These are phyloP conservation scores for Pluvianellus socialis DNA, from an alignment of 2,113 vertebrate species.

Conservation along the genomic window DNA sequence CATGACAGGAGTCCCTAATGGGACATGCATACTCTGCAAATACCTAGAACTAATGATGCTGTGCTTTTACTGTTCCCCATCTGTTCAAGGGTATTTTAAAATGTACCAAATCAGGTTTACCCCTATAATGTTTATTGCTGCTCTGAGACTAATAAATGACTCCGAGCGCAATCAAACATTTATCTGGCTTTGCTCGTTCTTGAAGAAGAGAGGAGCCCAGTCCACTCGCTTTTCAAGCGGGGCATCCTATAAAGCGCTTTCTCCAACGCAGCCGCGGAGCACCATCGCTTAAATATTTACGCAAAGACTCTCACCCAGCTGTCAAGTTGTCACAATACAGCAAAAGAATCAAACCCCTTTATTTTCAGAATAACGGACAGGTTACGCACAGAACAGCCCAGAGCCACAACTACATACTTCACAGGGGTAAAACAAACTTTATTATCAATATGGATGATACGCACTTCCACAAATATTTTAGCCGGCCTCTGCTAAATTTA, in stretches of 20 bases:
- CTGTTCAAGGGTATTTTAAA: neutral
- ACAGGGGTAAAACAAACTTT: neutral
- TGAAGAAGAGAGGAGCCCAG: neutral
- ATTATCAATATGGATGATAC: neutral
- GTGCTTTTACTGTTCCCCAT: slow-evolving; percentile 3
- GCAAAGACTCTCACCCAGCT: neutral
- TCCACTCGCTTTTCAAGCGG: accelerated
- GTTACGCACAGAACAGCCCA: neutral
- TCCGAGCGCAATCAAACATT: neutral
- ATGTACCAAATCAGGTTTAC: neutral
- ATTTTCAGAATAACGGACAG: neutral
- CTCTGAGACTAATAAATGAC: neutral
- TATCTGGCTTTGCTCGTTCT: neutral
- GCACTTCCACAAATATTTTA: neutral
- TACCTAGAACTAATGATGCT: neutral
- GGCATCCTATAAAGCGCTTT: neutral
- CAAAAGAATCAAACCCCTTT: neutral
- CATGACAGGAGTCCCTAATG: neutral
- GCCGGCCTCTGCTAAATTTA: slow-evolving; percentile 65
- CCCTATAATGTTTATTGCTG: neutral
- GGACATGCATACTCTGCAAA: neutral
- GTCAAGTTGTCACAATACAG: neutral
- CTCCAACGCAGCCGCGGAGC: neutral
- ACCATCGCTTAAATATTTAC: accelerated
- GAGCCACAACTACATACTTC: neutral